A percentile compares a stretch with the other conserved stretches of the same genome.
Evolutionary conservation across 2,888 invertebrate species (phyloP).

Genomic region (Pterostichus niger): DNA sequence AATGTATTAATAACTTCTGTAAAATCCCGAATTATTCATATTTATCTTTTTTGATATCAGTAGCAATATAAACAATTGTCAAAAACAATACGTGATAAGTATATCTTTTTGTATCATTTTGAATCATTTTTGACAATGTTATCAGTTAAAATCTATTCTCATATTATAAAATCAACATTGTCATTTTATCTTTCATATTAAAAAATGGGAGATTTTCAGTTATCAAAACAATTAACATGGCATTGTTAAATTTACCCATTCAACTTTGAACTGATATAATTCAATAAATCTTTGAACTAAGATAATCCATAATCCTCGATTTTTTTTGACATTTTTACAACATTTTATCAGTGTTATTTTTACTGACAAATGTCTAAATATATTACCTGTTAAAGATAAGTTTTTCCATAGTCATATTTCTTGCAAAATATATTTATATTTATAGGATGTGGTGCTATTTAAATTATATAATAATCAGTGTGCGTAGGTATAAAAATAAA

Average conservation of each 20-base stretch:
- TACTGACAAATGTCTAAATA: not conserved
- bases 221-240: too few relatives aligned
- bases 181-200: not conserved
- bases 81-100: not conserved
- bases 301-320: not conserved
- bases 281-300: not conserved
- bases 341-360: not conserved
- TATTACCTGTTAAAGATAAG: not conserved
- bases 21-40: too few relatives aligned
- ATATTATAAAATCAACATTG: not conserved
- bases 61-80: conserved; percentile 7
- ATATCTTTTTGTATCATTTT: not conserved
- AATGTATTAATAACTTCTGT: too few relatives aligned
- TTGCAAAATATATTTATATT: not conserved
- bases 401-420: not conserved
- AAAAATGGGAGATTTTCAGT: not conserved
- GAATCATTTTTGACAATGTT: conserved; percentile 33
- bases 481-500: not conserved
- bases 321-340: not conserved
- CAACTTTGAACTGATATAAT: not conserved
- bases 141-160: not conserved
- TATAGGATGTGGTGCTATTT: not conserved
- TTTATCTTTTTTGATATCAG: too few relatives aligned
- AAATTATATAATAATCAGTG: not conserved
- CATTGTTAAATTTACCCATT: not conserved